Evolutionary conservation across 2,888 invertebrate species (phyloP), one percentile per base, ranked within the genome.

Genomic region (Cheilosia grossa): DNA sequence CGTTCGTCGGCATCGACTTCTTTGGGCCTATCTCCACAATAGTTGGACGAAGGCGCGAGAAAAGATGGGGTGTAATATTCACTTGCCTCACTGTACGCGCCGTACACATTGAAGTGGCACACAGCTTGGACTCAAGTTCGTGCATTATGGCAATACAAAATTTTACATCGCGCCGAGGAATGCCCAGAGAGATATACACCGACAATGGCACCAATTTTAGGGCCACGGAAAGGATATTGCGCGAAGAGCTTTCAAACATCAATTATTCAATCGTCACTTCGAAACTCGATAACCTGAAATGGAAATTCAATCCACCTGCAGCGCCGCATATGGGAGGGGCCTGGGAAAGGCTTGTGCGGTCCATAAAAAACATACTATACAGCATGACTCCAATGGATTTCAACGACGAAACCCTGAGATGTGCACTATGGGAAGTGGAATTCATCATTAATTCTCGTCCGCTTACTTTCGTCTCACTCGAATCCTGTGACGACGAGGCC

Each of bases 31-130:
- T 88, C 4, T 17, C 54, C 10, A 79, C 82, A 4, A 78, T 66
- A 13, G 58, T 87, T 27, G 81, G 87, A 15, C 61, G 80, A 51
- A 72, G 73, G 4, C 56, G 63, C 6, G 85, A 87, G 87, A 27
- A 27, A 6, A 27, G 27, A 27, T 27, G 27, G 27, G 86, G 87
- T 2, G 87, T 86, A 5, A 27, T 87, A 15, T 87, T 88, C 6
- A 88, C 87, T 0, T 88, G 87, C 58, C 58, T 88, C 1, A 88
- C 87, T 9, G 30, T 82, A 10, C 87, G 83, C 0, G 87, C 83
- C 0, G 72, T 87, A 0, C 88, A 88, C 21, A 72, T 87, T 0
- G 87, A 88, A 61, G 13, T 87, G 17, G 86, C 87, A 7, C 64
- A 70, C n/a, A 78, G 75, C 49, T 33, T 87, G 1, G 87, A 87